Conservation (phyloP, 92 coral and sea anemone species). For the Montipora capitata region DNA sequence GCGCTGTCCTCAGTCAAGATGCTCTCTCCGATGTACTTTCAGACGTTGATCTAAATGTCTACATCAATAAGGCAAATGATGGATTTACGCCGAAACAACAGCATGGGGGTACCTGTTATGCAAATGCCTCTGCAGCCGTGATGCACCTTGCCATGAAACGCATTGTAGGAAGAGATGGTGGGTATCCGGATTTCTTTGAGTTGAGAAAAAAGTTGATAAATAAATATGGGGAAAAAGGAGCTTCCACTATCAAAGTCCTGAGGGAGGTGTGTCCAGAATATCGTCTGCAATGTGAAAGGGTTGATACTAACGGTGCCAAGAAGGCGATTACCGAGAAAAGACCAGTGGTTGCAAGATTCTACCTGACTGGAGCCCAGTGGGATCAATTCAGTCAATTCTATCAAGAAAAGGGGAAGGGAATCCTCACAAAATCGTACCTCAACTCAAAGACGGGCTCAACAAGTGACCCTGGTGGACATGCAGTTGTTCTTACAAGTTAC, state of each 20-base stretch:
- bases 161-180: constrained; percentile 69
- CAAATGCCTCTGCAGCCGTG: constrained; percentile 82
- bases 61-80: constrained; percentile 60
- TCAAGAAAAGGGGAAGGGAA: neutral
- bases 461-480: too few species aligned
- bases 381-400: constrained; percentile 47
- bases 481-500: too few species aligned
- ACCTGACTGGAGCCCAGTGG: constrained; percentile 67
- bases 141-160: constrained; percentile 78
- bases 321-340: too few species aligned
- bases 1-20: constrained; percentile 58
- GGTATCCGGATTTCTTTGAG: constrained; percentile 73
- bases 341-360: constrained; percentile 12
- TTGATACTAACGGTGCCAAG: too few species aligned
- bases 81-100: constrained; percentile 24
- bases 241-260: too few species aligned
- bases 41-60: constrained; percentile 63
- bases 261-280: too few species aligned
- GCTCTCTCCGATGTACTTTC: constrained; percentile 61
- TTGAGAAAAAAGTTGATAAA: constrained; percentile 38
- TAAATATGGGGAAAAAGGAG: too few species aligned
- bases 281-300: too few species aligned
- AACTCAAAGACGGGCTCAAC: neutral
- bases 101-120: constrained; percentile 55
- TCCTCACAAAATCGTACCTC: neutral